A percentile compares a stretch with the other conserved stretches of the same genome.
Conservation (phyloP, 2,113 vertebrate genomes). For the Heteronetta atricapilla region DNA sequence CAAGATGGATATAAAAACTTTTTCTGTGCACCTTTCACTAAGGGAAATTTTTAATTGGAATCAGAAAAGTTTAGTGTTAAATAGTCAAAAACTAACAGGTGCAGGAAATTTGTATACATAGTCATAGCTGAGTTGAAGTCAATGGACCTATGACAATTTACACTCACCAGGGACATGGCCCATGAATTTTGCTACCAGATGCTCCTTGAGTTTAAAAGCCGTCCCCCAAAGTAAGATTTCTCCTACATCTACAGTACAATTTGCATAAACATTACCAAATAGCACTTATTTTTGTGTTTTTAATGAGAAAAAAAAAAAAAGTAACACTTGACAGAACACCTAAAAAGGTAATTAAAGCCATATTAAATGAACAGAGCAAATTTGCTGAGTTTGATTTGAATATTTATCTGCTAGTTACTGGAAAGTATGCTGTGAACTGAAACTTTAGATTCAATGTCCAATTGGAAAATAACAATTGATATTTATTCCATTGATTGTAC, state of each 20-base stretch:
- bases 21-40: background rate
- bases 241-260: background rate
- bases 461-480: background rate
- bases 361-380: background rate
- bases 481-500: background rate
- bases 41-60: background rate
- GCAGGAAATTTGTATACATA: background rate
- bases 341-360: background rate
- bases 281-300: background rate
- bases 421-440: background rate
- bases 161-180: slow-evolving; percentile 8
- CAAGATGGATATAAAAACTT: background rate
- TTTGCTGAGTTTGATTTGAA: background rate
- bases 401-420: background rate
- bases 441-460: background rate
- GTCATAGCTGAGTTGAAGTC: slow-evolving; percentile 55
- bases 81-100: background rate
- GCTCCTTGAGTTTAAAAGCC: background rate
- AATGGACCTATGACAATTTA: slow-evolving; percentile 43
- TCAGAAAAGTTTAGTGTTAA: background rate
- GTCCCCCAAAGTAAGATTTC: background rate
- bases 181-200: background rate
- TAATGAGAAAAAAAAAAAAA: background rate
- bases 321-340: background rate
- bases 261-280: background rate